Evolutionary conservation across 2,888 invertebrate species (phyloP), one percentile per base, ranked within the genome.

Genomic region (Hydriomena furcata): DNA sequence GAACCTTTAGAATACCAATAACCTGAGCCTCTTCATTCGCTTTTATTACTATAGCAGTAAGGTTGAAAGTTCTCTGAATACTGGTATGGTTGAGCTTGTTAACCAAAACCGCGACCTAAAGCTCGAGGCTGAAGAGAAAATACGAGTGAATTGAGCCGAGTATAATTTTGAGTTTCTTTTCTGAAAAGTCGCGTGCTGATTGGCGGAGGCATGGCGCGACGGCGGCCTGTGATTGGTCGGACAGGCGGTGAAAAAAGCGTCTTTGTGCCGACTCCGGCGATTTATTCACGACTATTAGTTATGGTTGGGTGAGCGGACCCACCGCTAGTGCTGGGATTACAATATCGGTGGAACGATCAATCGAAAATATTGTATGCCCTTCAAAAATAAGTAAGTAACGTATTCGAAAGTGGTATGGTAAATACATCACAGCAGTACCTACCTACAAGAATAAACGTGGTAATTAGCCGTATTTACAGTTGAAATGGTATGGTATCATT

Each of bases 211-310:
- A 68, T 61, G 52, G 63, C 54, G 46, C 55, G 58, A 56, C 60
- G 64, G 58, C 63, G 66, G 60, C 65, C 68, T 47, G 66, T 71
- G 68, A 87, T 87, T 87, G 88, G 88, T 78, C 75, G 73, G 61
- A 66, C 60, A 60, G 59, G 65, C 65, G 73, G 64, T 58, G 66
- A 73, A 83, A 84, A 86, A 84, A 82, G 80, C 65, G 68, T 73
- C 79, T 82, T 85, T 86, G 82, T 84, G 83, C 74, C 69, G 76
- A 78, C 76, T 73, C 72, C 73, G 70, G 74, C 79, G 82, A 83
- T 82, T 84, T 82, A 82, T 85, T 85, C 89, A 79, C 83, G 79
- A 84, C 86, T 86, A 87, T 89, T 89, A 89, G 88, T 88, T 82
- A 87, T 77, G 89, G 83, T 84, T 76, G 82, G 79, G 68, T 80